Percentiles rank a stretch among this genome's conserved stretches.
Conservation (phyloP, 2,888 invertebrate genomes). For the Himalopsyche kuldschensis region DNA sequence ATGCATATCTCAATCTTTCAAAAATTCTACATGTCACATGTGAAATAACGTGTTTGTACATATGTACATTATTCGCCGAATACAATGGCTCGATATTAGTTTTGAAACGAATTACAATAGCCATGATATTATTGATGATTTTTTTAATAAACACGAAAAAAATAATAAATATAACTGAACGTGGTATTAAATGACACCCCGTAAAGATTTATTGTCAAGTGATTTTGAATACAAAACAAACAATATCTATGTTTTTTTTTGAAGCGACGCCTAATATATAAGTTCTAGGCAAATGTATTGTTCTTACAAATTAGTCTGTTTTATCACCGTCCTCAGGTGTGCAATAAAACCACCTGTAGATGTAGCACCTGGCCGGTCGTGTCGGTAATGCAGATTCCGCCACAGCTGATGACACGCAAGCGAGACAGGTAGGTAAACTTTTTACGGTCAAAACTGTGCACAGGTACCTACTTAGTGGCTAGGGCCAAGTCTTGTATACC, state of each 20-base stretch:
- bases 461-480: constrained; percentile 15
- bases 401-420: constrained; percentile 24
- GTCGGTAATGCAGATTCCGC: constrained; percentile 16
- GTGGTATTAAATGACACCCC: too few species aligned
- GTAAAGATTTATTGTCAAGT: too few species aligned
- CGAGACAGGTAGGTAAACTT: constrained; percentile 26
- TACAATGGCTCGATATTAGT: too few species aligned
- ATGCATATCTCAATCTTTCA: too few species aligned
- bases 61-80: too few species aligned
- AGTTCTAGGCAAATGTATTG: not conserved
- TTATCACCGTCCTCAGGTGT: not conserved
- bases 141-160: too few species aligned
- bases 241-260: not conserved
- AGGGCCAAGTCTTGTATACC: not conserved
- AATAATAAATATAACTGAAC: too few species aligned
- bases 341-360: not conserved
- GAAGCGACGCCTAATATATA: constrained; percentile 6
- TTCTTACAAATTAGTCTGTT: not conserved
- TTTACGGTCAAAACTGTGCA: constrained; percentile 19
- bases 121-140: too few species aligned
- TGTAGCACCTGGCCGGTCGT: not conserved
- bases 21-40: too few species aligned
- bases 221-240: too few species aligned
- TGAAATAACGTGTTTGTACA: too few species aligned
- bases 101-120: too few species aligned